phyloP scores from a whole-genome alignment of 2,797 vertebrate genomes.

The Bradypodion ventrale region DNA sequence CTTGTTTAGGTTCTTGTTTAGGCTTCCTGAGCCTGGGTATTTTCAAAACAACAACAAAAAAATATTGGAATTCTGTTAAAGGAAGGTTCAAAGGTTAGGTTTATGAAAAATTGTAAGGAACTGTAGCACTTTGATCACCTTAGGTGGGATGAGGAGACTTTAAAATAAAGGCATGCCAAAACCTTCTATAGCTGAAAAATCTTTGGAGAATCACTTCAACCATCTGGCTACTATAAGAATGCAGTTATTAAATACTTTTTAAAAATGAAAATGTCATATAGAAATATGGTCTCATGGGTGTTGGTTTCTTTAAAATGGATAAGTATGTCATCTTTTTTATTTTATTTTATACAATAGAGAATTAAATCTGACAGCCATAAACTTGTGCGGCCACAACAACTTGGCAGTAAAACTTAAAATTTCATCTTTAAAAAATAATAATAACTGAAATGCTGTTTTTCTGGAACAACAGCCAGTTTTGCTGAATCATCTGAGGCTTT shows the following conservation, averaged over 20 bases:
- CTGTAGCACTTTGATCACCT: background rate
- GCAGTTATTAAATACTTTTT: no score
- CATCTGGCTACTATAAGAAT: no score
- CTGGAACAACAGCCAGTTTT: background rate
- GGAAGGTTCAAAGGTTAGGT: background rate
- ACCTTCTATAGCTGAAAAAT: background rate
- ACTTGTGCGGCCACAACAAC: background rate
- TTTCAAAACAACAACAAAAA: background rate
- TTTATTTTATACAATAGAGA: background rate
- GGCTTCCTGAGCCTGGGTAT: background rate
- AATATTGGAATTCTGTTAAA: background rate
- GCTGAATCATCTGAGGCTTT: background rate
- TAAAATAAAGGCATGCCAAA: background rate
- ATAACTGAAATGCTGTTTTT: background rate
- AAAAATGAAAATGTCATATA: background rate
- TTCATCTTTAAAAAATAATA: background rate
- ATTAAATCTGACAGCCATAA: background rate
- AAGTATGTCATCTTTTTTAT: background rate
- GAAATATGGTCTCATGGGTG: background rate
- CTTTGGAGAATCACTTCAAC: background rate
- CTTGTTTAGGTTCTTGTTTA: no score
- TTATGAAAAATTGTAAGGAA: background rate
- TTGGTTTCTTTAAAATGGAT: background rate
- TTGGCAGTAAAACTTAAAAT: background rate
- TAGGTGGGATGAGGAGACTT: background rate